Base-by-base conservation (phyloP, 2,888 invertebrate species). In the Drosophila phalerata region DNA sequence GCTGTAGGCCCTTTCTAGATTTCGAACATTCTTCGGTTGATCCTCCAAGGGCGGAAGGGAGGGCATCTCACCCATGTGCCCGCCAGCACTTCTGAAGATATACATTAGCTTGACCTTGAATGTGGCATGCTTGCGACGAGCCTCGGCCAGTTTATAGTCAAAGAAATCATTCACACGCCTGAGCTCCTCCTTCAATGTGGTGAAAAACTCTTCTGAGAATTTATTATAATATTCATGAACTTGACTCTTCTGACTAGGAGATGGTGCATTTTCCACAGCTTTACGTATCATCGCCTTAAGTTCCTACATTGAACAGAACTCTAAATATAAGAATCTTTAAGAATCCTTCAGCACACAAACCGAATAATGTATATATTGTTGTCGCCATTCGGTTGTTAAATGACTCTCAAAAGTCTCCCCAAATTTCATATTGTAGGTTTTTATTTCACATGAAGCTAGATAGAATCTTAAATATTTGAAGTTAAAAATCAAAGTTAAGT, bases 301-400 rank as follows among this genome's bases (percentile, higher is more conserved):
- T 92, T 97, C 68, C 86, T 88, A 30, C 1, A 65, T 15, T 8
- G 2, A 1, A n/a, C 10, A 6, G 6, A 38, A 22, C 22, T 15
- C 5, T 8, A 1, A 11, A 13, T 13, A 13, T 28, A 1, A 2
- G 8, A 37, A 13, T 28, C 28, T 9, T 28, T 2, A 15, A 2
- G 13, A 17, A 1, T 57, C 4, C 17, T 6, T 22, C 9, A 10
- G 17, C 5, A 1, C n/a, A 76, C 75, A 67, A 2, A 87, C 97
- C 95, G 96, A 96, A 93, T 97, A 97, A 87, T 95, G 95, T 73
- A 97, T 96, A 90, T 96, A 99, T 93, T 99, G 99, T 93, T 98
- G 98, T 69, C 98, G 95, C 99, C 99, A 99, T 94, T 99, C 99
- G 8, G 98, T 98, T 69, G 99, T 99, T 86, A 99, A 97, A 92